Evolutionary conservation across 64 coral and sea anemone species (phyloP).

Genomic region (Hydrozoanthus tunicans): DNA sequence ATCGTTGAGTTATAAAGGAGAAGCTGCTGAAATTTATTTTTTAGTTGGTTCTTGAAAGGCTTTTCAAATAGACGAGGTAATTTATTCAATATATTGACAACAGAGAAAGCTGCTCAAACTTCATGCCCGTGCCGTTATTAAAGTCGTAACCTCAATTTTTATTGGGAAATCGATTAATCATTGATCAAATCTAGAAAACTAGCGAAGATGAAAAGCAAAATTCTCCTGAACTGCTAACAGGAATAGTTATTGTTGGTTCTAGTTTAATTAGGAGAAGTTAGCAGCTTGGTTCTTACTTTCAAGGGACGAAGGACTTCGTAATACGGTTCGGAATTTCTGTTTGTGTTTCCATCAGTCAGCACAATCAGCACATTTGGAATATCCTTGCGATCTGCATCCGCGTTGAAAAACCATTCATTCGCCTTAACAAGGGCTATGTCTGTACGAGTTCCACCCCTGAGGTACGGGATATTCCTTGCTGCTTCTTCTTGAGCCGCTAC

Average conservation of each 20-base stretch:
- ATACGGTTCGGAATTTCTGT: not conserved
- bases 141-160: no score
- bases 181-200: no score
- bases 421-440: not conserved
- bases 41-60: no score
- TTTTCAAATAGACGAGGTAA: no score
- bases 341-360: not conserved
- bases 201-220: not conserved
- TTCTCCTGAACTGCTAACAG: not conserved
- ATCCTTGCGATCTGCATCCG: not conserved
- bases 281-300: not conserved
- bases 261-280: not conserved
- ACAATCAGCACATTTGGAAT: not conserved
- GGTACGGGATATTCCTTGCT: not conserved
- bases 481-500: not conserved
- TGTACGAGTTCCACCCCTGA: not conserved
- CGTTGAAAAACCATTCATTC: constrained; percentile 13
- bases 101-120: no score
- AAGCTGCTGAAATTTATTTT: no score
- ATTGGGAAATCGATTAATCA: no score
- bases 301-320: not conserved
- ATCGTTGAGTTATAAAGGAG: no score
- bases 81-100: no score
- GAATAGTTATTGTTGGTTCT: not conserved
- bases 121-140: no score